Evolutionary conservation across 2,797 vertebrate genomes (phyloP).

Genomic region (Parambassis ranga): DNA sequence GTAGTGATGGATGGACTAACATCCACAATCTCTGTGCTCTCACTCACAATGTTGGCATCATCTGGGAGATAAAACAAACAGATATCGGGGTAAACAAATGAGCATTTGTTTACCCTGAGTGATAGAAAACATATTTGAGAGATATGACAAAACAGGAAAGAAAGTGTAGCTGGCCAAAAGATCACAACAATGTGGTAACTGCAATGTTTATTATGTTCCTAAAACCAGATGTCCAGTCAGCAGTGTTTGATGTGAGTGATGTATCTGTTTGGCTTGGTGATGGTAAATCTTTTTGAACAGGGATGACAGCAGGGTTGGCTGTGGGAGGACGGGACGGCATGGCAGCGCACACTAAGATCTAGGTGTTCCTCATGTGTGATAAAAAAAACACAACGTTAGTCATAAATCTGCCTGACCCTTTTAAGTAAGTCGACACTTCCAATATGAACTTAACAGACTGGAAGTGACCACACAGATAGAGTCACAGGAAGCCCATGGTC

Average conservation of each 20-base stretch:
- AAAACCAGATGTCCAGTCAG: slow-evolving; percentile 64
- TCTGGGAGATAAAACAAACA: slow-evolving; percentile 69
- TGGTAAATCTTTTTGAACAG: slow-evolving; percentile 36
- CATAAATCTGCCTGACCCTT: slow-evolving; percentile 56
- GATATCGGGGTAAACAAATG: slow-evolving; percentile 1
- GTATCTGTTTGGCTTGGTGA: slow-evolving; percentile 42
- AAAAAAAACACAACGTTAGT: slow-evolving; percentile 46
- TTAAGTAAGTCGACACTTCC: slow-evolving; percentile 43
- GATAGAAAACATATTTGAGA: slow-evolving; percentile 48
- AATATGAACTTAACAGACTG: slow-evolving; percentile 34
- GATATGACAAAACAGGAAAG: slow-evolving; percentile 12
- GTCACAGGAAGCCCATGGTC: slow-evolving; percentile 14
- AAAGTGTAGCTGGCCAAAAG: neutral
- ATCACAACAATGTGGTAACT: slow-evolving; percentile 53
- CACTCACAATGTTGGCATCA: slow-evolving; percentile 86
- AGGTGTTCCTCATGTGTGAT: slow-evolving; percentile 38
- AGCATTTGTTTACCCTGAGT: slow-evolving; percentile 12
- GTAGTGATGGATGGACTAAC: slow-evolving; percentile 85
- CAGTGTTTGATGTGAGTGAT: slow-evolving; percentile 31
- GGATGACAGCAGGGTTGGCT: slow-evolving; percentile 16
- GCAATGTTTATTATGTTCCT: slow-evolving; percentile 54
- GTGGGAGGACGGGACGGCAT: neutral
- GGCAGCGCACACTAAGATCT: slow-evolving; percentile 34
- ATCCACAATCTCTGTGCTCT: slow-evolving; percentile 87
- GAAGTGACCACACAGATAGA: slow-evolving; percentile 42